Evolutionary conservation across 2,888 invertebrate genomes (phyloP), one percentile per base, ranked within the genome.

Genomic region (Drosophila quinaria): DNA sequence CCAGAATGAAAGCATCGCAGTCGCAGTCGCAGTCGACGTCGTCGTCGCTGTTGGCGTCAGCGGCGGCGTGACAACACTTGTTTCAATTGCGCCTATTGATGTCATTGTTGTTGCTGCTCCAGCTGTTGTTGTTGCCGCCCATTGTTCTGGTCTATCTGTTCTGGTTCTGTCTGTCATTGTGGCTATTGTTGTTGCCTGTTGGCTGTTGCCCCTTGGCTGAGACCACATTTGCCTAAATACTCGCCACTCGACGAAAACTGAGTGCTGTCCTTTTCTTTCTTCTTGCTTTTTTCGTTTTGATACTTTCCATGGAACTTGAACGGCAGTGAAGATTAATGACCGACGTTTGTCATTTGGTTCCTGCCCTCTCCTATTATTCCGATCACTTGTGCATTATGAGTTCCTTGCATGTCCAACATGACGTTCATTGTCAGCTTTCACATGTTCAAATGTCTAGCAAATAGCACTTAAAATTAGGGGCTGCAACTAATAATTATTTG

Each of bases 21-120:
- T 63, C 39, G 51, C 41, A 3, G 25, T 25, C 25, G 25, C 25
- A 25, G 67, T 49, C 46, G 29, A 5, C 0, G 54, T 55, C 35
- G 35, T 2, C 6, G 65, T 54, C 49, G 61, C 13, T 13, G 47
- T 58, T 19, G 8, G 13, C 44, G 67, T 58, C 19, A 15, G 54
- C 69, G 46, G 66, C 42, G 75, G 66, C 42, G 75, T 74, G 79
- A 75, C 67, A 71, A 75, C 80, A 80, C 80, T 80, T 78, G 76
- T 78, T 78, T 79, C 78, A 80, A 78, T 78, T 78, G 80, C 72
- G 75, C 61, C 80, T 79, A 78, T 78, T 78, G 80, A 75, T 79
- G 71, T 59, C 80, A 75, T 62, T 77, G 77, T 67, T 74, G 37
- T 68, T 58, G 64, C 49, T 46, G 15, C 39, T 17, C 39, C 39